These are phyloP conservation scores for Aix galericulata DNA, from an alignment of 2,113 vertebrate species.

Conservation along the genomic window DNA sequence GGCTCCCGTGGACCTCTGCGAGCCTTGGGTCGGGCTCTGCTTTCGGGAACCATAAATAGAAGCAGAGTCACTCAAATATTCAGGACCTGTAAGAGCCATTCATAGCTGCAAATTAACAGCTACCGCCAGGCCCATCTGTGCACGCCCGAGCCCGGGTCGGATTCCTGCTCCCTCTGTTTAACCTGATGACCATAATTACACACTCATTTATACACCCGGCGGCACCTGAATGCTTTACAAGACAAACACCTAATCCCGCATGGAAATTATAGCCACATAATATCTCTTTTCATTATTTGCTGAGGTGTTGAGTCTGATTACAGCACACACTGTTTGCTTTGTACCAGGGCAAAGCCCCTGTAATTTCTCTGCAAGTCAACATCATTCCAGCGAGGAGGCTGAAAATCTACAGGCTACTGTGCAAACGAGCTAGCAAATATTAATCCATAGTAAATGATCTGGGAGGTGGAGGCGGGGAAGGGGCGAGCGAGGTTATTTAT, in stretches of 20 bases:
- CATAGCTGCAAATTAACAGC: background rate
- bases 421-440: conserved; percentile 57
- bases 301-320: conserved; percentile 58
- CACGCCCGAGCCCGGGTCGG: background rate
- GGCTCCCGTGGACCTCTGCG: fast-evolving
- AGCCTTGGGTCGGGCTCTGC: background rate
- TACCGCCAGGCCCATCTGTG: background rate
- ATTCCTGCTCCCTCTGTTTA: conserved; percentile 34
- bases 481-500: conserved; percentile 37
- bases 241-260: conserved; percentile 52
- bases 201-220: background rate
- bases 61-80: background rate
- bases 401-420: conserved; percentile 60
- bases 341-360: conserved; percentile 50
- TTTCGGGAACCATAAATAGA: background rate
- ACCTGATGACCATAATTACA: conserved; percentile 50
- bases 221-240: conserved; percentile 54
- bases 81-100: conserved; percentile 1
- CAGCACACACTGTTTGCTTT: conserved; percentile 42
- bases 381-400: background rate
- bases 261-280: conserved; percentile 44
- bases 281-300: conserved; percentile 47
- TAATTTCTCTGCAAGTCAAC: conserved; percentile 54
- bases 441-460: conserved; percentile 32
- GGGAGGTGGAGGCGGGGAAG: conserved; percentile 30